Evolutionary conservation across 1,140 invertebrate genomes (phyloP).

Genomic region (Protaetia brevitarsis): DNA sequence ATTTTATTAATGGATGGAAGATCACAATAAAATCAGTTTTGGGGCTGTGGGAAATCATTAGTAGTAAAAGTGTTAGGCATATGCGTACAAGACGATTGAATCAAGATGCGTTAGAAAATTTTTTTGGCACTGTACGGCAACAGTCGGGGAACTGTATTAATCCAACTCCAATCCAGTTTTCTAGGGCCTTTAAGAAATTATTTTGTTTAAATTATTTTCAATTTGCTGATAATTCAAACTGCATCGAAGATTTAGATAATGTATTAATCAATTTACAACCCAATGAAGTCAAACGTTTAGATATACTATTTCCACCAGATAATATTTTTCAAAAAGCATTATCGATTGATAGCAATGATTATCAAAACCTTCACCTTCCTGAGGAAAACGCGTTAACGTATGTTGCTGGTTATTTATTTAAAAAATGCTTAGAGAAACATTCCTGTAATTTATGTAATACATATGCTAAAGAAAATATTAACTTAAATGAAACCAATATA

Average conservation of each 20-base stretch:
- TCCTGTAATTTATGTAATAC: not conserved
- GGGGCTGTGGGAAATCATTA: not conserved
- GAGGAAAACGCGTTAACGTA: not conserved
- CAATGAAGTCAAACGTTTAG: no score
- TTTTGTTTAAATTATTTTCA: no score
- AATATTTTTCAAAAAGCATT: no score
- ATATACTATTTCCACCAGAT: no score
- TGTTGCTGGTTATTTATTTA: not conserved
- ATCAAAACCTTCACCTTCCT: not conserved
- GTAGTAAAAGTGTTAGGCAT: not conserved
- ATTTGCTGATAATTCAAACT: no score
- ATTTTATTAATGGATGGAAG: no score
- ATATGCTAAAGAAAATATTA: no score
- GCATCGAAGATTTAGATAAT: no score
- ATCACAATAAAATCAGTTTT: not conserved
- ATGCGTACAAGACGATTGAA: conserved; percentile 25
- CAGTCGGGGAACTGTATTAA: conserved; percentile 25
- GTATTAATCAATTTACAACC: no score
- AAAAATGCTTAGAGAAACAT: not conserved
- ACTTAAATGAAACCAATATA: no score
- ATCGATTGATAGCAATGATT: not conserved
- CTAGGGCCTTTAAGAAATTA: no score
- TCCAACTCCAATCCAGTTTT: no score
- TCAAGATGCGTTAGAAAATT: conserved; percentile 31
- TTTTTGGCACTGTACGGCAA: conserved; percentile 26